Percentiles rank a stretch among this genome's conserved stretches.
phyloP scores from a whole-genome alignment of 1,140 invertebrate genomes.

The Bacillus rossius region DNA sequence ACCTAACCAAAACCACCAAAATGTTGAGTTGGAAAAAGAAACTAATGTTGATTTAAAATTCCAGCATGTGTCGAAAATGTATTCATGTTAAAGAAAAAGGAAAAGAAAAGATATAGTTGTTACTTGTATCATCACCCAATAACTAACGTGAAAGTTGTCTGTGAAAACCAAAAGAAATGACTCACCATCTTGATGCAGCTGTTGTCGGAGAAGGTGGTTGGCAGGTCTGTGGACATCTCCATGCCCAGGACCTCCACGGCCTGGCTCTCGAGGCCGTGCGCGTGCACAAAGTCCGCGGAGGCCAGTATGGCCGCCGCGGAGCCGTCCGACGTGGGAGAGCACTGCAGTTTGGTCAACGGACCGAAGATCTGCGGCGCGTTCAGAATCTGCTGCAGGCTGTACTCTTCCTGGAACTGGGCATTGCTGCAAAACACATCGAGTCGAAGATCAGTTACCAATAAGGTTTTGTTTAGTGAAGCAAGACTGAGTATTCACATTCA shows the following conservation, averaged over 20 bases:
- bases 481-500: too few species aligned
- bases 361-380: slow-evolving; percentile 80
- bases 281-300: slow-evolving; percentile 84
- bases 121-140: too few species aligned
- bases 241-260: slow-evolving; percentile 95
- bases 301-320: slow-evolving; percentile 86
- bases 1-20: too few species aligned
- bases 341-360: slow-evolving; percentile 91
- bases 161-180: too few species aligned
- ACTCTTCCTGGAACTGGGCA: slow-evolving; percentile 89
- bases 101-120: too few species aligned
- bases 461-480: too few species aligned
- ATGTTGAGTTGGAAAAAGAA: too few species aligned
- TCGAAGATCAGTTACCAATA: background rate
- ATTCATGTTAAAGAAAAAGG: too few species aligned
- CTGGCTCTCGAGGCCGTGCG: slow-evolving; percentile 70
- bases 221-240: slow-evolving; percentile 92
- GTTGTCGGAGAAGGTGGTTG: slow-evolving; percentile 75
- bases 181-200: slow-evolving; percentile 82
- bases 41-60: too few species aligned
- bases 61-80: too few species aligned
- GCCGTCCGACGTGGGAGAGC: slow-evolving; percentile 96
- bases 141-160: too few species aligned
- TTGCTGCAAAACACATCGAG: slow-evolving; percentile 46
- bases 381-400: slow-evolving; percentile 83